phyloP scores from a whole-genome alignment of 1,140 invertebrate genomes.

The Diploscapter pachys region DNA sequence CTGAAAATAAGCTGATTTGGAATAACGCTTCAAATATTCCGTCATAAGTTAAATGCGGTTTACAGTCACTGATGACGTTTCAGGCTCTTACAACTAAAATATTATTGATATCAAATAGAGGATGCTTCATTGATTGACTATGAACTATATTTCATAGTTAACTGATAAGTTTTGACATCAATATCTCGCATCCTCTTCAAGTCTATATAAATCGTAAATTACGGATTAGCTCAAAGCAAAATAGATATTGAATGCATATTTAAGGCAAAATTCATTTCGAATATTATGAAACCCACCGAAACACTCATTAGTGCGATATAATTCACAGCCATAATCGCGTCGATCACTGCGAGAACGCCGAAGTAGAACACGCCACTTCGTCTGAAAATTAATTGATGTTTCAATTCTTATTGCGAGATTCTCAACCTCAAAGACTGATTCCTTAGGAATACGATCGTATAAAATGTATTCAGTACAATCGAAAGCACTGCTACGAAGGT shows the following conservation, averaged over 20 bases:
- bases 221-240: too few species aligned
- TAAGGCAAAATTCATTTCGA: slow-evolving; percentile 4
- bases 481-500: slow-evolving; percentile 48
- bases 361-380: slow-evolving; percentile 53
- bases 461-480: slow-evolving; percentile 57
- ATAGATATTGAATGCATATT: background rate
- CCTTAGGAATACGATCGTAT: slow-evolving; percentile 50
- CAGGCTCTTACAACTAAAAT: too few species aligned
- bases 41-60: too few species aligned
- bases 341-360: slow-evolving; percentile 53
- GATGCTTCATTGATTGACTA: too few species aligned
- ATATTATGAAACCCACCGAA: slow-evolving; percentile 38
- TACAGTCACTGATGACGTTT: too few species aligned
- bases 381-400: slow-evolving; percentile 18
- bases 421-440: slow-evolving; percentile 41
- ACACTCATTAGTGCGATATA: slow-evolving; percentile 56
- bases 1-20: slow-evolving; percentile 15
- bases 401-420: background rate
- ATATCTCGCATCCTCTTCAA: too few species aligned
- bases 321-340: slow-evolving; percentile 54
- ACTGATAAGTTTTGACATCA: too few species aligned
- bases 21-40: background rate
- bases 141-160: too few species aligned
- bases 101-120: too few species aligned
- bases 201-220: too few species aligned